phyloP scores from a whole-genome alignment of 1,140 invertebrate species.

The Drosophila chauvacae region DNA sequence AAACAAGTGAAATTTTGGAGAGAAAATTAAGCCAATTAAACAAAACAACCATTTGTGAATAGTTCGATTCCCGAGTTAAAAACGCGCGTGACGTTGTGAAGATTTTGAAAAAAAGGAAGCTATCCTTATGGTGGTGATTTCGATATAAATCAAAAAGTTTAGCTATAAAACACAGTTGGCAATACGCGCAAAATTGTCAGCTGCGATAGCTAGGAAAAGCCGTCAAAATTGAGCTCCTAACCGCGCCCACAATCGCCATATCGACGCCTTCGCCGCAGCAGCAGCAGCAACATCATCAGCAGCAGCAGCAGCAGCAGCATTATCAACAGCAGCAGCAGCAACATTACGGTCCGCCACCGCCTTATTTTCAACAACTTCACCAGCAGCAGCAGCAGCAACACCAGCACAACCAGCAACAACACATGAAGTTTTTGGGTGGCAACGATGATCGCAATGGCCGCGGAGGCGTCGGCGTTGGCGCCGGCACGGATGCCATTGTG shows the following conservation, averaged over 20 bases:
- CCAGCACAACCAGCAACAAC: conserved; percentile 57
- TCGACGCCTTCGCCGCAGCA: conserved; percentile 65
- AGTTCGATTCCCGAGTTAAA: conserved; percentile 6
- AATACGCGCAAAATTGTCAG: conserved; percentile 73
- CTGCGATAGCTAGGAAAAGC: conserved; percentile 74
- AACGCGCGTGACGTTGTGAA: conserved; percentile 19
- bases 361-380: conserved; percentile 53
- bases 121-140: conserved; percentile 7
- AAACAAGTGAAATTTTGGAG: conserved; percentile 29
- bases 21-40: conserved; percentile 24
- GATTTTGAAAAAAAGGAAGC: conserved; percentile 2
- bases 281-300: conserved; percentile 14
- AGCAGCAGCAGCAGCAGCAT: conserved; percentile 32
- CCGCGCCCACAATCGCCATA: conserved; percentile 80
- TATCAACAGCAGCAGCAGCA: conserved; percentile 48
- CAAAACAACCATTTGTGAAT: conserved; percentile 27
- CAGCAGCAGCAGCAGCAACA: conserved; percentile 33
- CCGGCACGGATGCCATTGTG: conserved; percentile 59
- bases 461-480: conserved; percentile 74
- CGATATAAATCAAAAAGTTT: conserved; percentile 8
- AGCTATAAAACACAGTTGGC: conserved; percentile 43
- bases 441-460: conserved; percentile 83
- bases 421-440: conserved; percentile 84
- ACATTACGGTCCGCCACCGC: conserved; percentile 58
- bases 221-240: conserved; percentile 84